Evolutionary conservation across 2,888 invertebrate genomes (phyloP).

Genomic region (Amphimallon solstitiale): DNA sequence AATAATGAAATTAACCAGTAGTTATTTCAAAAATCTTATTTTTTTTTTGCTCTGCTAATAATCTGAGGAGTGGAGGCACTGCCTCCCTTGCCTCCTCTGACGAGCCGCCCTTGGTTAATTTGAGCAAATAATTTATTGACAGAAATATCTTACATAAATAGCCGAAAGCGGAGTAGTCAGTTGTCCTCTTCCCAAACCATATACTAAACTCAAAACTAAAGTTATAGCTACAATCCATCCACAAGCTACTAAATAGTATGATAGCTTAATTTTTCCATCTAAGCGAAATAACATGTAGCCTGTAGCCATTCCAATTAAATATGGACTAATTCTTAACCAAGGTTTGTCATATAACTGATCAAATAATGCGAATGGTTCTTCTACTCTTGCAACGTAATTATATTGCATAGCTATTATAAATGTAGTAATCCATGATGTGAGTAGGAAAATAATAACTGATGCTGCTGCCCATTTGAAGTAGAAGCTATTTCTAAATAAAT

Average conservation of each 20-base stretch:
- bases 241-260: conserved; percentile 66
- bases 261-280: conserved; percentile 72
- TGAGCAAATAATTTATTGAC: no score
- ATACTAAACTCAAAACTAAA: conserved; percentile 72
- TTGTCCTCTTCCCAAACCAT: conserved; percentile 75
- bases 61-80: no score
- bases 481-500: conserved; percentile 61
- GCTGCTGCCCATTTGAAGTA: conserved; percentile 73
- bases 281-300: conserved; percentile 78
- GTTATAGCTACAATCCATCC: conserved; percentile 72
- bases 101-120: no score
- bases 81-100: no score
- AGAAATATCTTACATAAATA: conserved; percentile 72
- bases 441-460: conserved; percentile 69
- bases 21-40: no score
- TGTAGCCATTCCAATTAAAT: conserved; percentile 80
- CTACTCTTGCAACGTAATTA: conserved; percentile 78
- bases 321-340: conserved; percentile 84
- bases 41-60: no score
- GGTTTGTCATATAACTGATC: conserved; percentile 86
- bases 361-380: conserved; percentile 84
- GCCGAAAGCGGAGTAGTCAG: conserved; percentile 74
- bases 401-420: conserved; percentile 79
- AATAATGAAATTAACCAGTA: no score
- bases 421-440: conserved; percentile 80